Percentiles rank a stretch among this genome's conserved stretches.
These are phyloP conservation scores for Chloropsis cyanopogon DNA, from an alignment of 2,113 vertebrate species.

Conservation along the genomic window DNA sequence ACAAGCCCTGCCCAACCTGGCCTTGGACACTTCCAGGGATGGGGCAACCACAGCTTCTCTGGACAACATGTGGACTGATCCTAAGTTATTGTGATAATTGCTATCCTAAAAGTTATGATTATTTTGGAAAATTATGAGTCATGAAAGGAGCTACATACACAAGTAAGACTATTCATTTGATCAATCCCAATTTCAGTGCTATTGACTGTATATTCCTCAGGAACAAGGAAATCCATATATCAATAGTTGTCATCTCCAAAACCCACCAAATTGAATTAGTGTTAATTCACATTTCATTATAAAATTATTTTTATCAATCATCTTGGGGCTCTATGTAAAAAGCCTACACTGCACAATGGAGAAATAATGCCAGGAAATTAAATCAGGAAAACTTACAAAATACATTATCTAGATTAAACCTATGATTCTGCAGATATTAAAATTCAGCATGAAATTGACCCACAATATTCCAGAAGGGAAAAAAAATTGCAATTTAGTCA, in stretches of 20 bases:
- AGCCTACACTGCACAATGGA: not conserved
- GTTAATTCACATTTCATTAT: constrained; percentile 46
- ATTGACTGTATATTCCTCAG: constrained; percentile 19
- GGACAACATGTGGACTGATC: accelerated
- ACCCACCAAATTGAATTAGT: constrained; percentile 31
- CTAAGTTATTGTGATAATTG: not conserved
- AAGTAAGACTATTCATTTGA: not conserved
- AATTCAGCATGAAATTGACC: constrained; percentile 12
- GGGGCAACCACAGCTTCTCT: not conserved
- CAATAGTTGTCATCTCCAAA: constrained; percentile 7
- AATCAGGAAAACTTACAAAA: constrained; percentile 20
- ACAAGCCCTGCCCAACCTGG: not conserved
- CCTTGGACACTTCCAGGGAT: not conserved
- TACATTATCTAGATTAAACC: constrained; percentile 22
- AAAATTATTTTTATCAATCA: constrained; percentile 36
- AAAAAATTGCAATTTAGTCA: not conserved
- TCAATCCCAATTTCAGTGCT: not conserved
- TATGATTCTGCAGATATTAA: constrained; percentile 48
- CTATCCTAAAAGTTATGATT: not conserved
- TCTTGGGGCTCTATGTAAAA: not conserved
- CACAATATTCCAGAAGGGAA: not conserved
- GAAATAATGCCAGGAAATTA: constrained; percentile 23
- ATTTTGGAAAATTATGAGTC: not conserved
- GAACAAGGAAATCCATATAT: constrained; percentile 31
- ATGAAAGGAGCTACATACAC: not conserved